Base-by-base conservation (phyloP, 2,888 invertebrate species). In the Microctonus hyperodae region DNA sequence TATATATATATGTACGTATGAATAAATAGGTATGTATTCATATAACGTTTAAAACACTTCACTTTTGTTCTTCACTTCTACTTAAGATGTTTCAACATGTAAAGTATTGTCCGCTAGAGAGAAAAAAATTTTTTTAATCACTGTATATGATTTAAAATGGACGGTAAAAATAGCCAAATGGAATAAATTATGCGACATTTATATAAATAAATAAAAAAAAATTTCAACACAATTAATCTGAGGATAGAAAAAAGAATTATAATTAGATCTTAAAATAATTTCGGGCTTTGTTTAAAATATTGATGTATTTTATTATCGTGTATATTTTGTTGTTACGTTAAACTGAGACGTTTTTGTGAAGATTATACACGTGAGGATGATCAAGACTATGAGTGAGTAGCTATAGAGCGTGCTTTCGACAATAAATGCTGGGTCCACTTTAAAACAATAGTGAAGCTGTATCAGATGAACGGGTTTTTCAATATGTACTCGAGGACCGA, bases 401-500 rank as follows among this genome's bases (percentile, higher is more conserved):
- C n/a, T n/a, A n/a, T 53, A 56, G 63, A 64, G 40, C 60, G 68
- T 72, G 72, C 70, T 75, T 79, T 78, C 75, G 75, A 77, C 81
- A 77, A 78, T 77, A 77, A 78, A 74, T 74, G 64, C 48, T 72
- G 31, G 73, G 81, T 79, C 81, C 81, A 83, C 81, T 81, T 79
- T 81, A 79, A 83, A 83, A 83, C 82, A 83, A 83, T 79, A 69
- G 67, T 53, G 37, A 44, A 76, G 4, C 7, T 7, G 75, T 78
- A 81, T 79, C 79, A 74, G 80, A 81, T 81, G 78, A 79, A 69
- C 75, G n/a, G 74, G 77, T 79, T 82, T 82, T 83, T 83, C 80
- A 79, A 83, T 82, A 79, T 73, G 23, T 51, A 33, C 13, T 11
- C n/a, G 59, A 60, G 59, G 61, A 25, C 62, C 33, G 33, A 13